Conservation (phyloP, 2,113 vertebrate genomes). For the Paratilapia polleni region DNA sequence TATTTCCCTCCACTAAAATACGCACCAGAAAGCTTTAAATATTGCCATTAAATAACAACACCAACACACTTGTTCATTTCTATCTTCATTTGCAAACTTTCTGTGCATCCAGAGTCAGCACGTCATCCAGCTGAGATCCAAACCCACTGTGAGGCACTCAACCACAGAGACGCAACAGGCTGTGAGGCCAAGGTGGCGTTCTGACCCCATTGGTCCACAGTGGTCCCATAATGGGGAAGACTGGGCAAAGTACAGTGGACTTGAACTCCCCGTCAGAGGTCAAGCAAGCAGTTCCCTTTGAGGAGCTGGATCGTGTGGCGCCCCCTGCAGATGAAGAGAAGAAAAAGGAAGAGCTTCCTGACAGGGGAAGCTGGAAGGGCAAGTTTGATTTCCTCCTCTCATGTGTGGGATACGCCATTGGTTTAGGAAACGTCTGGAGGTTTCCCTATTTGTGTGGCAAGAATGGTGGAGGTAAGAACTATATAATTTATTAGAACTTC, state of each 20-base stretch:
- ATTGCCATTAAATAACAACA: background rate
- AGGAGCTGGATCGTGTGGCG: constrained; percentile 59
- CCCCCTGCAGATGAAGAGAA: constrained; percentile 48
- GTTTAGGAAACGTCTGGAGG: constrained; percentile 92
- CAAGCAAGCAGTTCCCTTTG: constrained; percentile 83
- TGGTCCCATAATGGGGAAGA: constrained; percentile 84
- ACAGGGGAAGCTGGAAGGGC: constrained; percentile 91
- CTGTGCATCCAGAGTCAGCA: background rate
- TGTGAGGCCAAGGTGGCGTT: constrained; percentile 24
- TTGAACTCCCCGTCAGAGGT: constrained; percentile 83
- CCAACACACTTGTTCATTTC: background rate
- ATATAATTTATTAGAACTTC: background rate
- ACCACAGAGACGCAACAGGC: background rate
- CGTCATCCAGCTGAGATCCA: background rate
- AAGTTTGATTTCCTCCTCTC: constrained; percentile 92
- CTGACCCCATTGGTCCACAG: constrained; percentile 36
- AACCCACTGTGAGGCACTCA: background rate
- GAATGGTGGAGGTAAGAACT: constrained; percentile 88
- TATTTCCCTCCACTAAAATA: background rate
- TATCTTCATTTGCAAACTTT: constrained; percentile 18
- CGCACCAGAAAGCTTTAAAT: background rate
- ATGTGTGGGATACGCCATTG: constrained; percentile 90
- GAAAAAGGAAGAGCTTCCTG: constrained; percentile 75
- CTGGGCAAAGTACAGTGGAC: constrained; percentile 82
- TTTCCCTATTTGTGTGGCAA: constrained; percentile 94